phyloP scores from a whole-genome alignment of 2,113 vertebrate species.

The Silurus asotus region DNA sequence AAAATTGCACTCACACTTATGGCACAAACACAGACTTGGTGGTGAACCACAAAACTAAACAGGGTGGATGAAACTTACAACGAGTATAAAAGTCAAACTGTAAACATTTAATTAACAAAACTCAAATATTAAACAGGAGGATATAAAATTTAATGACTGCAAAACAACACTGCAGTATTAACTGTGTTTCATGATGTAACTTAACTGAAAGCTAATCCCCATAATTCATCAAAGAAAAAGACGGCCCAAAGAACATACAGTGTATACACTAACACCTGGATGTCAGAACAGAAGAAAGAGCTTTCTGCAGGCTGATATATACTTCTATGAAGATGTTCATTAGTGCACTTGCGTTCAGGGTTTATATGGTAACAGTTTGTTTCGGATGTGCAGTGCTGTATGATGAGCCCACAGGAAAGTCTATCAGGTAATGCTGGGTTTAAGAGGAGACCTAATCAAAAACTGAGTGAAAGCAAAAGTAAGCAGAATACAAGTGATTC shows the following conservation, averaged over 20 bases:
- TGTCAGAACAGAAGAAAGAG: too few relatives aligned
- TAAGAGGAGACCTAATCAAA: background rate
- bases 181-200: background rate
- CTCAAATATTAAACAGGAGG: background rate
- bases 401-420: background rate
- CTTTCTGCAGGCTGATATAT: too few relatives aligned
- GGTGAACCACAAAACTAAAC: background rate
- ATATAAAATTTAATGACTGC: too few relatives aligned
- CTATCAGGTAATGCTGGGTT: background rate
- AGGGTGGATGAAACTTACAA: background rate
- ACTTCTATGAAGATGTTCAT: too few relatives aligned
- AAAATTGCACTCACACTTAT: background rate
- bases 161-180: background rate
- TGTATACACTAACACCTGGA: too few relatives aligned
- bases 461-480: background rate
- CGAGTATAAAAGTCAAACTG: background rate
- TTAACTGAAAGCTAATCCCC: background rate
- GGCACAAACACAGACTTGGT: background rate
- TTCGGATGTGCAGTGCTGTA: too few relatives aligned
- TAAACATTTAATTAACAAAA: background rate
- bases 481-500: background rate
- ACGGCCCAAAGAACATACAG: background rate
- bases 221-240: background rate
- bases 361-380: too few relatives aligned
- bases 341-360: too few relatives aligned